Percentiles rank a stretch among this genome's conserved stretches.
These are phyloP conservation scores for Vandiemenella viatica DNA, from an alignment of 2,888 invertebrate genomes.

Conservation along the genomic window DNA sequence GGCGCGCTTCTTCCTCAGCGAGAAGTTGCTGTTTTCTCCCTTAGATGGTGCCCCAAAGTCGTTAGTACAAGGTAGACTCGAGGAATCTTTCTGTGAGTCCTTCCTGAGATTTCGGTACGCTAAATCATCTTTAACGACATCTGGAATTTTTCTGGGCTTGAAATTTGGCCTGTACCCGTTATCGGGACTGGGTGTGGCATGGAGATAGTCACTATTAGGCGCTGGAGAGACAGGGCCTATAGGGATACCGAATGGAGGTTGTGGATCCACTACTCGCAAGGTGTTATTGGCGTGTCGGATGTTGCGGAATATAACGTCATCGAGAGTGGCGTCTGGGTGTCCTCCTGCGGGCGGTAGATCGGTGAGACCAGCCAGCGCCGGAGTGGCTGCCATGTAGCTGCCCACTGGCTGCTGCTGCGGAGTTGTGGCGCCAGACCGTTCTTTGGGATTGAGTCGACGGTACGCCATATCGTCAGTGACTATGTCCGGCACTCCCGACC, in stretches of 20 bases:
- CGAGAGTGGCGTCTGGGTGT: constrained; percentile 35
- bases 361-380: constrained; percentile 33
- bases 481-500: constrained; percentile 43
- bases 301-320: constrained; percentile 72
- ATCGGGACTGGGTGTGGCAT: constrained; percentile 46
- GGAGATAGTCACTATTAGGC: constrained; percentile 69
- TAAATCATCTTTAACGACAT: constrained; percentile 73
- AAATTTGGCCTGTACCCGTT: constrained; percentile 37
- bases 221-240: constrained; percentile 67
- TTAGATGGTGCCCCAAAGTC: constrained; percentile 7
- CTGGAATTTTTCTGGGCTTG: constrained; percentile 55
- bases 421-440: constrained; percentile 29
- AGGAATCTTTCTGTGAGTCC: constrained; percentile 46
- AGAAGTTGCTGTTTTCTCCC: constrained; percentile 19
- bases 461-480: constrained; percentile 69
- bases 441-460: constrained; percentile 50
- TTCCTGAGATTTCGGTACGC: constrained; percentile 74
- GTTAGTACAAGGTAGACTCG: constrained; percentile 27
- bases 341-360: constrained; percentile 6
- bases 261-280: constrained; percentile 55
- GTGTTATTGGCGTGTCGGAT: constrained; percentile 60
- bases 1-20: constrained; percentile 58
- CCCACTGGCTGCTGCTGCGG: constrained; percentile 25
- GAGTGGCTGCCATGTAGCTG: constrained; percentile 56
- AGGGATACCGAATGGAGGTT: constrained; percentile 84